phyloP scores from a whole-genome alignment of 2,113 vertebrate genomes.

The Oreocharis arfaki region DNA sequence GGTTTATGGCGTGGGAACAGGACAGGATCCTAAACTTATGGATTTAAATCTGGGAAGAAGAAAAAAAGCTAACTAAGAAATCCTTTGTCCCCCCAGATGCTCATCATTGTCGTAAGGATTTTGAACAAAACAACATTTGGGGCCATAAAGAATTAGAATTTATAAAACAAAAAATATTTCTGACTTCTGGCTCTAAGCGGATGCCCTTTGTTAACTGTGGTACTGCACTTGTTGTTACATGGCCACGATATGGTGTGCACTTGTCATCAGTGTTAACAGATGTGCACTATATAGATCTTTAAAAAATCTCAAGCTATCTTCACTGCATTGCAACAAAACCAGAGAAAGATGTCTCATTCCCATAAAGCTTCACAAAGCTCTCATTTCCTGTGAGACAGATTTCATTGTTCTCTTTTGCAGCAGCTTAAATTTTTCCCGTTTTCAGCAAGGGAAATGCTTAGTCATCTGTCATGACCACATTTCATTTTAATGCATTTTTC shows the following conservation, averaged over 20 bases:
- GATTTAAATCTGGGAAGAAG: neutral
- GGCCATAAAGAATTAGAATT: neutral
- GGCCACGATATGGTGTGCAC: neutral
- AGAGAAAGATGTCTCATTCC: neutral
- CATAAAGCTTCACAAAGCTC: neutral
- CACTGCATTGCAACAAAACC: neutral
- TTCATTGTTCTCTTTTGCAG: neutral
- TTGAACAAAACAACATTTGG: neutral
- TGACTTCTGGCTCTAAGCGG: neutral
- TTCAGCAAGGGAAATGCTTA: constrained; percentile 1
- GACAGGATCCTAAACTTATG: neutral
- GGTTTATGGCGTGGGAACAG: neutral
- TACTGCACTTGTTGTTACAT: neutral
- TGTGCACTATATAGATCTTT: neutral
- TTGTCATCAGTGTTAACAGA: neutral
- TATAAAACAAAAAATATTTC: neutral
- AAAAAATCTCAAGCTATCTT: neutral
- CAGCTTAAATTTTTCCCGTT: neutral
- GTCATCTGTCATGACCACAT: neutral
- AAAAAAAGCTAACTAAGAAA: neutral
- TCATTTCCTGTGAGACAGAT: neutral
- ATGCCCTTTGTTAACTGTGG: neutral
- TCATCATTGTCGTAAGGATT: neutral
- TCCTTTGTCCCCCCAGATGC: neutral
- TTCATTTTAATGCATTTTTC: constrained; percentile 19